Evolutionary conservation across 2,888 invertebrate species (phyloP).

Genomic region (Herminia tarsipennalis): DNA sequence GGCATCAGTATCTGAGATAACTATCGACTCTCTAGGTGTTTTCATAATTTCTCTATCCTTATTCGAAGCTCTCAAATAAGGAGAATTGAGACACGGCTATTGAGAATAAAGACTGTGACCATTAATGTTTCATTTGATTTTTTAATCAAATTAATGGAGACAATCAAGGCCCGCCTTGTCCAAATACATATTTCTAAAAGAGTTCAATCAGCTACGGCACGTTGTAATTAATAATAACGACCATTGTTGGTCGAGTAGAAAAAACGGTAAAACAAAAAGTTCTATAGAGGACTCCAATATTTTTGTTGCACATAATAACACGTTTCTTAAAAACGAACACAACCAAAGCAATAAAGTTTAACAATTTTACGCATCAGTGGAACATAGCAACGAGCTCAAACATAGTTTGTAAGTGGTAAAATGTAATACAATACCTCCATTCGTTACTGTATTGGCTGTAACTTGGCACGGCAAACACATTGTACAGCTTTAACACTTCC

Average conservation of each 20-base stretch:
- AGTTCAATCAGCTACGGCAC: constrained; percentile 5
- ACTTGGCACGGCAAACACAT: constrained; percentile 64
- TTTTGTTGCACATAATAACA: constrained; percentile 44
- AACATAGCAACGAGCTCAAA: constrained; percentile 58
- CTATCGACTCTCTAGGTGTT: constrained; percentile 72
- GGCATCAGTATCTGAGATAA: constrained; percentile 66
- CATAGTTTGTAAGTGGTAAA: constrained; percentile 56
- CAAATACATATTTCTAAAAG: constrained; percentile 12
- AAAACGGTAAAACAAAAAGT: constrained; percentile 15
- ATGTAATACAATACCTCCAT: constrained; percentile 71
- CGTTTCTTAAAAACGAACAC: constrained; percentile 41
- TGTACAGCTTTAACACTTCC: constrained; percentile 57
- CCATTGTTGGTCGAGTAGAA: too few species aligned
- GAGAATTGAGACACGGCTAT: constrained; percentile 43
- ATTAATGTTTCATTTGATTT: constrained; percentile 28
- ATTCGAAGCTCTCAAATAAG: too few species aligned
- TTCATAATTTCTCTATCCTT: constrained; percentile 74
- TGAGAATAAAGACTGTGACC: constrained; percentile 39
- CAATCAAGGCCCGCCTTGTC: background rate
- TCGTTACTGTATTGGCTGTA: constrained; percentile 62
- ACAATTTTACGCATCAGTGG: constrained; percentile 56
- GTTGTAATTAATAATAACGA: too few species aligned
- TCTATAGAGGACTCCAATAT: constrained; percentile 17
- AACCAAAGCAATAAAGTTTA: constrained; percentile 49
- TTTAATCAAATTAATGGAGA: constrained; percentile 12